Evolutionary conservation across 2,797 vertebrate species (phyloP), one percentile per base, ranked within the genome.

Genomic region (Carcharodon carcharias): DNA sequence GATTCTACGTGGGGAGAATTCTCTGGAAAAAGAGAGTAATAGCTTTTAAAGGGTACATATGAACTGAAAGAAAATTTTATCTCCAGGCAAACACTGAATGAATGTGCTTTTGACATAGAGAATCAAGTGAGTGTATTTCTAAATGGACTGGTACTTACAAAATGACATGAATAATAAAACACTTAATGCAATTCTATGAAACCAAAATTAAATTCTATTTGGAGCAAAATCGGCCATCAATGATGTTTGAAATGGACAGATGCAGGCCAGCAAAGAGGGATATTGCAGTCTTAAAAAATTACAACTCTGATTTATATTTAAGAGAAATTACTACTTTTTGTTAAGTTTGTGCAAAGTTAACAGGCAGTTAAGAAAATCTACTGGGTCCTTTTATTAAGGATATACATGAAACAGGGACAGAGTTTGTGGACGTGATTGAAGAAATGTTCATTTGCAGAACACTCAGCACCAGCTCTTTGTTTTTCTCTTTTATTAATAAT

Each of bases 311-410:
- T 95, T 95, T 95, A n/a, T 26, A 58, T n/a, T 73, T 40, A 95
- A 95, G 45, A 35, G 12, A 95, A 54, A 45, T 54, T 14, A 95
- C 18, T 77, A 95, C 69, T 95, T 77, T 95, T 95, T 61, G 54
- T 97, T 96, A 96, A 96, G 35, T 96, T 96, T 80, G 96, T 96
- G 61, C 97, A 97, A 97, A 97, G 96, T 96, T 96, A 50, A 96
- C 96, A 96, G 96, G 96, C 97, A 97, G 96, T 95, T 97, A 96
- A 97, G 96, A 96, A 97, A 97, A 96, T 95, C 97, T 88, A 96
- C 18, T 96, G 96, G 77, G 96, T 97, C 93, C 97, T 97, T 97
- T 96, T 97, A 97, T 96, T 96, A 96, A 96, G 96, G 97, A 96
- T 82, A 97, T 97, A 96, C 0, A 96, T 96, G 96, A 97, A 97